phyloP scores from a whole-genome alignment of 2,797 vertebrate genomes.

The Pipistrellus pipistrellus region DNA sequence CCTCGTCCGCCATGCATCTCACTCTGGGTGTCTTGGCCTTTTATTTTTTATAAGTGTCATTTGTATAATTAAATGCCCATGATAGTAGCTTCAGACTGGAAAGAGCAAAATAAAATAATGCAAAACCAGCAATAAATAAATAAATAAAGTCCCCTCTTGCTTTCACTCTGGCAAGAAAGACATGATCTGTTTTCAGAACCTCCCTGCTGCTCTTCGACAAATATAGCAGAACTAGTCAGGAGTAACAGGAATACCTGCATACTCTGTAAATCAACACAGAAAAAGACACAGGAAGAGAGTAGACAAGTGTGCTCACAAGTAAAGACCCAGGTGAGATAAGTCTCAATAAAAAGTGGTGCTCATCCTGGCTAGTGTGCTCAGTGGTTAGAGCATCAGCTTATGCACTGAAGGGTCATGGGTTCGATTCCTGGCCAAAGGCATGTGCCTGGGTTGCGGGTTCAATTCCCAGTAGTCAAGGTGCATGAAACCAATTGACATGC shows the following conservation, averaged over 20 bases:
- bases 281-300: constrained; percentile 10
- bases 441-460: no score
- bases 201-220: background rate
- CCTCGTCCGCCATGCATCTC: constrained; percentile 87
- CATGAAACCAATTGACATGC: background rate
- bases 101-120: constrained; percentile 87
- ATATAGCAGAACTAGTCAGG: background rate
- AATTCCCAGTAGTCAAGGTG: background rate
- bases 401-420: background rate
- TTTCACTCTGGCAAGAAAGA: background rate
- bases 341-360: background rate
- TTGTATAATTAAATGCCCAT: constrained; percentile 93
- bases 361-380: background rate
- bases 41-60: constrained; percentile 94
- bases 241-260: background rate
- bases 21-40: constrained; percentile 90
- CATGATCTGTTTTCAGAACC: background rate
- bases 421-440: background rate
- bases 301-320: background rate
- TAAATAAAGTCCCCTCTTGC: background rate
- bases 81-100: constrained; percentile 88
- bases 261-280: background rate
- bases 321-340: background rate
- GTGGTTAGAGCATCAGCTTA: background rate
- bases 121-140: background rate